Evolutionary conservation across 2,113 vertebrate genomes (phyloP).

Genomic region (Rhombomys opimus): DNA sequence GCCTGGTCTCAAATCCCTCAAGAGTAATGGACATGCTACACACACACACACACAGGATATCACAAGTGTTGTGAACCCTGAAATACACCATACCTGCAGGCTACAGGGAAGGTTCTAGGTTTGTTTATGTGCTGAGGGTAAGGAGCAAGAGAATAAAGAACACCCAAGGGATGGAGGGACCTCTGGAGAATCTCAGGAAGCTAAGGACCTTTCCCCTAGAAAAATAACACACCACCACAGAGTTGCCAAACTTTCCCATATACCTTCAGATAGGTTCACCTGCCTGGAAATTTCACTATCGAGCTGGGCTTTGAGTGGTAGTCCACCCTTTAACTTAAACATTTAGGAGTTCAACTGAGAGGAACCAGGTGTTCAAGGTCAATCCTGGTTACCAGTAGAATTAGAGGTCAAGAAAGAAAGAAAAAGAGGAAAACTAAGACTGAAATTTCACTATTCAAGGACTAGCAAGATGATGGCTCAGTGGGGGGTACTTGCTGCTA

Average conservation of each 20-base stretch:
- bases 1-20: background rate
- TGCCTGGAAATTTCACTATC: background rate
- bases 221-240: background rate
- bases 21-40: background rate
- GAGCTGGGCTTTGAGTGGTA: background rate
- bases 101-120: background rate
- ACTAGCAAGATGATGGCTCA: too few relatives aligned
- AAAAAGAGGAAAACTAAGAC: background rate
- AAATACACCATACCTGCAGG: background rate
- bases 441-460: background rate
- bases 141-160: slow-evolving; percentile 47
- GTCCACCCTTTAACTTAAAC: background rate
- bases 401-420: background rate
- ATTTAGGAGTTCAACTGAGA: background rate
- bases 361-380: background rate
- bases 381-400: background rate
- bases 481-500: background rate
- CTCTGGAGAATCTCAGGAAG: slow-evolving; percentile 45
- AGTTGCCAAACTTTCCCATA: slow-evolving; percentile 5
- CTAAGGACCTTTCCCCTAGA: background rate
- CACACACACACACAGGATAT: background rate
- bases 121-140: slow-evolving; percentile 34
- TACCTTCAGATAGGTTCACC: background rate
- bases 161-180: background rate
- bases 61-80: background rate